Base-by-base conservation (phyloP, 2,888 invertebrate species). In the Tanaodytes sp. region DNA sequence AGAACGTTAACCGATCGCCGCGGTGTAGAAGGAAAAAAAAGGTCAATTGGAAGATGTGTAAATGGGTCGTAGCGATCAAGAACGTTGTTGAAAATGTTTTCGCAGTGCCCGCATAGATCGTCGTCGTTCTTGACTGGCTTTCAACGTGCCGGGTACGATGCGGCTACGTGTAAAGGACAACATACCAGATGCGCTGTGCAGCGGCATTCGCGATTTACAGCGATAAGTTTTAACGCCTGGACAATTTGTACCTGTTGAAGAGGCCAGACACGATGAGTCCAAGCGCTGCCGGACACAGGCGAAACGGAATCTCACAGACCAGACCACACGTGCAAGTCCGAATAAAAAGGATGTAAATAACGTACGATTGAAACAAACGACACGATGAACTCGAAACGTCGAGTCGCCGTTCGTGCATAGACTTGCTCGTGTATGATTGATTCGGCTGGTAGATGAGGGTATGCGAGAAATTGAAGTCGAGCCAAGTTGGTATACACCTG, bases 231-330 rank as follows among this genome's bases (percentile, higher is more conserved):
- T 77, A 75, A n/a, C 77, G 73, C 72, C 74, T 69, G 78, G 75
- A 80, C 80, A 80, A 82, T 82, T 81, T 81, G 80, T 80, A 80
- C 77, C 76, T 77, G 80, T 79, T 79, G 74, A 62, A 61, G 67
- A 55, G 51, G 15, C 58, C 33, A 54, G 61, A 55, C 49, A 51
- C 58, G 61, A 43, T 54, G 45, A 58, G 63, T 65, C 68, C 49
- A 23, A 57, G 51, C 61, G 52, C 57, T 59, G 62, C 49, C 59
- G 57, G 59, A 68, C 70, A 59, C 65, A 63, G 62, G 31, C 62
- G 45, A 40, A 45, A 30, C 40, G 54, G 42, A 43, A 62, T 71
- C 55, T 57, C 51, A 71, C 52, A 72, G 66, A 15, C 40, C 55
- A 45, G 57, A 49, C 61, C 63, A 61, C 59, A 55, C 61, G 42